Percentiles rank a stretch among this genome's conserved stretches.
These are phyloP conservation scores for Planiliza haematocheilus DNA, from an alignment of 2,113 vertebrate genomes.

Conservation along the genomic window DNA sequence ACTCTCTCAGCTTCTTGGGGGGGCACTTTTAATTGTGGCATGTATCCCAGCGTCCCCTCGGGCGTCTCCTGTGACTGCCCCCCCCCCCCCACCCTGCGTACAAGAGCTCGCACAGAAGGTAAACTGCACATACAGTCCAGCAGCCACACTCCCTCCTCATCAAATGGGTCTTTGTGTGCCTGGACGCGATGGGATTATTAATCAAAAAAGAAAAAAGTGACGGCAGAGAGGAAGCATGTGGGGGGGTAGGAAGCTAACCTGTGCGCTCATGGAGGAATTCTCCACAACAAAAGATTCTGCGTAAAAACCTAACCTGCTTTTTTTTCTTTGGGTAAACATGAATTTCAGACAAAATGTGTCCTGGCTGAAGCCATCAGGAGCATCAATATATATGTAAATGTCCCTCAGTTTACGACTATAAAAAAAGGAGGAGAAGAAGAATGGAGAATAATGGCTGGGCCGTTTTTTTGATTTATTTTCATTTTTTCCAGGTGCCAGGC, in stretches of 20 bases:
- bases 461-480: constrained; percentile 57
- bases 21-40: constrained; percentile 80
- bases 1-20: constrained; percentile 68
- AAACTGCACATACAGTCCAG: constrained; percentile 3
- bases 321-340: constrained; percentile 24
- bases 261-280: constrained; percentile 14
- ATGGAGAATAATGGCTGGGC: constrained; percentile 42
- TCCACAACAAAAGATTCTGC: constrained; percentile 33
- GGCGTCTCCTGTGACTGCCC: constrained; percentile 44
- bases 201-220: constrained; percentile 62
- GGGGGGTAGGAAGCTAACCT: neutral
- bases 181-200: constrained; percentile 69
- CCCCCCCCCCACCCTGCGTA: neutral
- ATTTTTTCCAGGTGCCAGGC: constrained; percentile 45
- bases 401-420: constrained; percentile 26
- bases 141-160: constrained; percentile 22
- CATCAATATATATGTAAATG: constrained; percentile 78
- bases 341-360: constrained; percentile 33
- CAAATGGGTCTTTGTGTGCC: constrained; percentile 54
- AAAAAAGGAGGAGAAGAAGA: constrained; percentile 46
- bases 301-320: neutral
- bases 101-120: neutral
- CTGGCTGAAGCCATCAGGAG: constrained; percentile 41
- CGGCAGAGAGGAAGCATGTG: neutral
- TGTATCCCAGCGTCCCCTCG: constrained; percentile 70